phyloP scores from a whole-genome alignment of 2,888 invertebrate genomes.

The Polymixis lichenea region DNA sequence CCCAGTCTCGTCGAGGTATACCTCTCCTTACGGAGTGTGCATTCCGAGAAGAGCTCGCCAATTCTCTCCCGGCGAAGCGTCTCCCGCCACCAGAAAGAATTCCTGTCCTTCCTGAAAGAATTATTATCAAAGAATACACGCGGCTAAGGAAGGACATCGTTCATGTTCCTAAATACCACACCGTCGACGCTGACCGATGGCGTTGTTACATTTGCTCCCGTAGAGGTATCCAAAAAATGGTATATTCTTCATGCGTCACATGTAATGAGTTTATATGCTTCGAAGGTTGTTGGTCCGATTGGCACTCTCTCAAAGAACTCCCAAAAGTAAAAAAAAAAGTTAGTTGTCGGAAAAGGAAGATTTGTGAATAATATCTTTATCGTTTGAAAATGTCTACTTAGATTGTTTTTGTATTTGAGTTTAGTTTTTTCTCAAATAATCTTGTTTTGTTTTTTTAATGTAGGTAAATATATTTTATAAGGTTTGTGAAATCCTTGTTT shows the following conservation, averaged over 20 bases:
- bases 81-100: not conserved
- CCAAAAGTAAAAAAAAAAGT: not conserved
- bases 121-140: not conserved
- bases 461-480: too few species aligned
- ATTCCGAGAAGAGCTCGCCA: conserved; percentile 1
- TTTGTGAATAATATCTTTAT: not conserved
- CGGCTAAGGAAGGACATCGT: not conserved
- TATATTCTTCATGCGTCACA: conserved; percentile 1
- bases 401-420: too few species aligned
- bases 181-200: not conserved
- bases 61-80: not conserved
- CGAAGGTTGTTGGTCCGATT: conserved; percentile 5
- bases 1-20: not conserved
- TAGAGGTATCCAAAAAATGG: not conserved
- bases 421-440: too few species aligned
- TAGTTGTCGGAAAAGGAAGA: not conserved
- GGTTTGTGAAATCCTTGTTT: too few species aligned
- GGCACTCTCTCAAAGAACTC: not conserved
- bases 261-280: conserved; percentile 9
- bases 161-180: conserved; percentile 2
- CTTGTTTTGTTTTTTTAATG: too few species aligned
- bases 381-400: not conserved
- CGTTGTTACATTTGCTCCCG: conserved; percentile 1
- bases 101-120: too few species aligned
- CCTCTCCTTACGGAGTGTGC: not conserved